Conservation (phyloP, 2,113 vertebrate species). For the Rhinogobius similis region DNA sequence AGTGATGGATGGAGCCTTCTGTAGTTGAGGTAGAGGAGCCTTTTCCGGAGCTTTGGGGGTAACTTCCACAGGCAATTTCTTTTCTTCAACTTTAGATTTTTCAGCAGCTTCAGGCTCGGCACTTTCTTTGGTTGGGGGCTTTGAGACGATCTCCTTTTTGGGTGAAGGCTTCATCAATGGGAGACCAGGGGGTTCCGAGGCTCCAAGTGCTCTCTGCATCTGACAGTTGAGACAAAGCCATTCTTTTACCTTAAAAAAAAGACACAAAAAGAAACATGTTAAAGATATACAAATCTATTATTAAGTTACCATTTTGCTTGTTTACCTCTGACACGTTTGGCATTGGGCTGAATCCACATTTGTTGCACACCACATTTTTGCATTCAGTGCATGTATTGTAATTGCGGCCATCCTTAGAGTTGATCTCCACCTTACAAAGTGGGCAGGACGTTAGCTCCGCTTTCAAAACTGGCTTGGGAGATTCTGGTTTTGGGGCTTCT, state of each 20-base stretch:
- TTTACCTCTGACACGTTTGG: conserved; percentile 80
- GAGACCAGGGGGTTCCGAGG: conserved; percentile 78
- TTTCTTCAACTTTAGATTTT: conserved; percentile 26
- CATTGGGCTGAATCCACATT: conserved; percentile 94
- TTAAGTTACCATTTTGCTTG: background rate
- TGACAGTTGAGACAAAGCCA: conserved; percentile 96
- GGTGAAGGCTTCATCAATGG: conserved; percentile 70
- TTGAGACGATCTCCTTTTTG: conserved; percentile 62
- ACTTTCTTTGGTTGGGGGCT: conserved; percentile 26
- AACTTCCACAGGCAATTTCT: conserved; percentile 14
- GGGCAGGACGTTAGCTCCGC: conserved; percentile 73
- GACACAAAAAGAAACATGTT: conserved; percentile 7
- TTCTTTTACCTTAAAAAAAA: conserved; percentile 81
- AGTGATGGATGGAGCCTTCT: conserved; percentile 49
- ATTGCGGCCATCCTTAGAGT: conserved; percentile 83
- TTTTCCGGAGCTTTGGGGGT: conserved; percentile 39
- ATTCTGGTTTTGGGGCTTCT: conserved; percentile 36
- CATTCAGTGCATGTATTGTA: conserved; percentile 90
- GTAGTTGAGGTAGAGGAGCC: conserved; percentile 31
- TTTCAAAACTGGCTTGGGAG: conserved; percentile 36
- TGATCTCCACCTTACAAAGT: conserved; percentile 89
- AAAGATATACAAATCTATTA: background rate
- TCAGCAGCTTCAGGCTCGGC: conserved; percentile 17
- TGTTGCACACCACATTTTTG: conserved; percentile 87
- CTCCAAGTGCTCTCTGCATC: conserved; percentile 88